These are phyloP conservation scores for Elymnias hypermnestra DNA, from an alignment of 1,140 invertebrate genomes.

Conservation along the genomic window DNA sequence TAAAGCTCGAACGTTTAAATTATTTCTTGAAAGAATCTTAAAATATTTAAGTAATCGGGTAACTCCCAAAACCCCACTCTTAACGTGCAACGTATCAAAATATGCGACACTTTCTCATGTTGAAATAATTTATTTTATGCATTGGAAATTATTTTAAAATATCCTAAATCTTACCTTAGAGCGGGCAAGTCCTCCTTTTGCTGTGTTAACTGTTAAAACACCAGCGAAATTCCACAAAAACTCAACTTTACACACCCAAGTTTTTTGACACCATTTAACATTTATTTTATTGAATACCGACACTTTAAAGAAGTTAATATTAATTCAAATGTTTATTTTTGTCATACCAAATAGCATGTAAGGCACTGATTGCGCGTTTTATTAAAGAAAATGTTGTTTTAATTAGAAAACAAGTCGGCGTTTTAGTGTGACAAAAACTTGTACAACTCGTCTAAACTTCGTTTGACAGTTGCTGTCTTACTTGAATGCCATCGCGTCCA, in stretches of 20 bases:
- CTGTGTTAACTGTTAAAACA: conserved; percentile 1
- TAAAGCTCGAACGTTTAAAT: background rate
- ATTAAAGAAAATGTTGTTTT: conserved; percentile 21
- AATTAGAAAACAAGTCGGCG: conserved; percentile 26
- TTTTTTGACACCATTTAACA: conserved; percentile 13
- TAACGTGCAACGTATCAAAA: conserved; percentile 5
- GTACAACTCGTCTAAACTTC: conserved; percentile 12
- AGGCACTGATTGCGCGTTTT: conserved; percentile 20
- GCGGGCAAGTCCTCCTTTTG: conserved; percentile 7
- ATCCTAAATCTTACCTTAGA: conserved; percentile 18
- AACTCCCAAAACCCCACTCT: conserved; percentile 13
- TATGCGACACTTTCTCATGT: conserved; percentile 3
- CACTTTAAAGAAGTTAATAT: background rate
- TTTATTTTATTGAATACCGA: conserved; percentile 11
- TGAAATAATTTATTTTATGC: background rate
- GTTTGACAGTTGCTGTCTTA: conserved; percentile 19
- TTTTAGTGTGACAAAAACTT: conserved; percentile 29
- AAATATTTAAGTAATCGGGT: background rate
- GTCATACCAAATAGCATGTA: background rate
- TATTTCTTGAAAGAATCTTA: background rate
- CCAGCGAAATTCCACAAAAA: conserved; percentile 15
- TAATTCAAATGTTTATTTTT: background rate
- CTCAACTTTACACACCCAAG: conserved; percentile 16
- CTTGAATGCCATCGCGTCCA: conserved; percentile 24
- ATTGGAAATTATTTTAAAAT: conserved; percentile 11